Evolutionary conservation across 2,113 vertebrate species (phyloP).

Genomic region (Phyllostomus hastatus): DNA sequence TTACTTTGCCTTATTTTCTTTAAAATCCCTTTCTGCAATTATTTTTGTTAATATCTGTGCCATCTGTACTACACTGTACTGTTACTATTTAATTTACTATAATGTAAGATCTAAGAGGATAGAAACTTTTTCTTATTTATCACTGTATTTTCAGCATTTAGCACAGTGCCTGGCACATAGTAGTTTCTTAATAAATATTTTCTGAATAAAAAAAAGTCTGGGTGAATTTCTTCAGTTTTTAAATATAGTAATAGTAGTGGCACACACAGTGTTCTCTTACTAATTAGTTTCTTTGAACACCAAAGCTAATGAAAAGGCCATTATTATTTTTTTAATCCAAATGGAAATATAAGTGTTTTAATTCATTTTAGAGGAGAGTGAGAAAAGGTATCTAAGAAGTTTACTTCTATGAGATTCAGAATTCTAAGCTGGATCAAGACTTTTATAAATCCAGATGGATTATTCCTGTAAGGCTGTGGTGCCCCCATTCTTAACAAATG

Average conservation of each 20-base stretch:
- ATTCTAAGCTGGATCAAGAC: background rate
- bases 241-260: background rate
- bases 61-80: background rate
- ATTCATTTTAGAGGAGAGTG: background rate
- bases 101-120: background rate
- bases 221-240: background rate
- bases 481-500: background rate
- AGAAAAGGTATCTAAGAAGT: constrained; percentile 12
- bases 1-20: background rate
- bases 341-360: background rate
- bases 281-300: background rate
- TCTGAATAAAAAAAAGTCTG: background rate
- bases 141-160: background rate
- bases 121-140: background rate
- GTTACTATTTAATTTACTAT: background rate
- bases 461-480: background rate
- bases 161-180: background rate
- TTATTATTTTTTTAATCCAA: constrained; percentile 21
- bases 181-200: background rate
- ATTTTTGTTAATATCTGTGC: background rate
- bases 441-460: constrained; percentile 36
- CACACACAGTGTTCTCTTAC: background rate
- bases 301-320: background rate
- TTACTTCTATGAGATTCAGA: background rate
- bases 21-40: background rate